Percentiles rank a stretch among this genome's conserved stretches.
phyloP scores from a whole-genome alignment of 2,113 vertebrate genomes.

The Eclectus roratus region DNA sequence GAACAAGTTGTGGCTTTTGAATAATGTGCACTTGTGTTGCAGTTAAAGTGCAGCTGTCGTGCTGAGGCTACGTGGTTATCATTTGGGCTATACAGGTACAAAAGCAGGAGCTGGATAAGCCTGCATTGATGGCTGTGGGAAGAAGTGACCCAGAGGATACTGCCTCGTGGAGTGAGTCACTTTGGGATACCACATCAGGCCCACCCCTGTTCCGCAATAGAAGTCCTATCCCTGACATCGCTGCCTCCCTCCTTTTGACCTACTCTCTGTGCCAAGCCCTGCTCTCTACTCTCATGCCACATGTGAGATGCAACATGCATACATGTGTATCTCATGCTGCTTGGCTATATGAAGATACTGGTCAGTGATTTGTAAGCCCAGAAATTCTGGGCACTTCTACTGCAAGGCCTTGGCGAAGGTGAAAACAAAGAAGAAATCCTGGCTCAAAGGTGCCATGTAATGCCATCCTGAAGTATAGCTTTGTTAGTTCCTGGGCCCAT shows the following conservation, averaged over 20 bases:
- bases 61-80: rapidly evolving
- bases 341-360: background rate
- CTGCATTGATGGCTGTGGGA: background rate
- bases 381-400: background rate
- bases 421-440: background rate
- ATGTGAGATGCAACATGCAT: background rate
- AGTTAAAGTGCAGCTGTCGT: background rate
- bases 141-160: background rate
- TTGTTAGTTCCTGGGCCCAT: background rate
- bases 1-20: background rate
- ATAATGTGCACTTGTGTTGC: background rate
- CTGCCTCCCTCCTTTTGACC: background rate
- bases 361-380: background rate
- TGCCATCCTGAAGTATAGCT: background rate
- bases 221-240: rapidly evolving
- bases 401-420: background rate
- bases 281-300: rapidly evolving
- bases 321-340: rapidly evolving
- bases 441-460: rapidly evolving
- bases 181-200: background rate
- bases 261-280: background rate
- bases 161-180: background rate
- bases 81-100: rapidly evolving
- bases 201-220: background rate
- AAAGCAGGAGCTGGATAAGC: background rate